Base-by-base conservation (phyloP, 2,888 invertebrate genomes). In the Ischnus inquisitorius region DNA sequence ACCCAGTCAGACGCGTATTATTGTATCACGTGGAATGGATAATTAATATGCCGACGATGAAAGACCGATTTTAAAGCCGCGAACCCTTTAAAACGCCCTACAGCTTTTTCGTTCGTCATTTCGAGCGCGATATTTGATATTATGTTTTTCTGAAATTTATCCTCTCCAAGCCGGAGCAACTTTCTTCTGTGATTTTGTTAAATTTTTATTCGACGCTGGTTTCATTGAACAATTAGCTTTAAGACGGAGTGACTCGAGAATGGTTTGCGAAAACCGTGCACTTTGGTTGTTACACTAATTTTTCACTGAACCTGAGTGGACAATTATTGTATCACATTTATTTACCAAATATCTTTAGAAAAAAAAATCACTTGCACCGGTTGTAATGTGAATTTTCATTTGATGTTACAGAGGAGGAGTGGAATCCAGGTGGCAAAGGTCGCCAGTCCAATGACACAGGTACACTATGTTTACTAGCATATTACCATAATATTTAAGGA, bases 391-490 rank as follows among this genome's bases (percentile, higher is more conserved):
- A 62, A 34, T 62, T 28, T 62, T 81, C 78, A 84, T 81, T 87
- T 86, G 86, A 87, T 88, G 88, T 93, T 93, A 82, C 94, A 95
- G 95, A 95, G 89, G 95, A 95, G 93, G 95, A 95, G 94, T 95
- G 95, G 95, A 95, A 95, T 92, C 94, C 95, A 77, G 95, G 95
- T 93, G 95, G 95, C 89, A 95, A 95, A 88, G 93, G 93, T 85
- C 93, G 94, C 39, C 92, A 92, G 85, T 91, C 92, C 80, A 92
- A 92, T 88, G 93, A 93, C 86, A 91, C 88, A 76, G 93, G 93
- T 93, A 4, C 6, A 34, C 8, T 34, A 34, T 8, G 34, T 34
- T 34, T 34, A 34, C 8, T 34, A 34, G 5, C 5, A 4, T 34
- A 34, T 34, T 34, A 34, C 34, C 34, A 34, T 34, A 34, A 34